A percentile compares a stretch with the other conserved stretches of the same genome.
Evolutionary conservation across 2,888 invertebrate genomes (phyloP).

Genomic region (Eutolmus rufibarbis): DNA sequence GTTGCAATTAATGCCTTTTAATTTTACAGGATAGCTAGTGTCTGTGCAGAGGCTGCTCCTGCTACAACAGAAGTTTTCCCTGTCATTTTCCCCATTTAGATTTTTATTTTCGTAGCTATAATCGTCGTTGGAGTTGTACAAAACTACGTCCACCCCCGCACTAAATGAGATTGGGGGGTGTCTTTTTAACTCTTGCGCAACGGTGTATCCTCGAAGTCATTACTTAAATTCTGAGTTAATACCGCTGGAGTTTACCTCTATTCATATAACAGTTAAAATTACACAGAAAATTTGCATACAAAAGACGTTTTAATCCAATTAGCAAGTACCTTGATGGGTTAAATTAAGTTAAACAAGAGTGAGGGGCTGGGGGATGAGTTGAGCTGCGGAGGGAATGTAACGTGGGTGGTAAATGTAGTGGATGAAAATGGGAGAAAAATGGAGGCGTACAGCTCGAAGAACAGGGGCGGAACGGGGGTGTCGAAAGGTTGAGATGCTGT

Average conservation of each 20-base stretch:
- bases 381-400: background rate
- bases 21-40: background rate
- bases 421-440: background rate
- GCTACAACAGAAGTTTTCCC: background rate
- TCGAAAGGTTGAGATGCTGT: background rate
- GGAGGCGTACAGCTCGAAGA: background rate
- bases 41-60: background rate
- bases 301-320: conserved; percentile 47
- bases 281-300: conserved; percentile 45
- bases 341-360: conserved; percentile 37
- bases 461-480: background rate
- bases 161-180: background rate
- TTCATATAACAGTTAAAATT: conserved; percentile 44
- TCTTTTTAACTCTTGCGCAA: background rate
- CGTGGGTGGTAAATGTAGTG: background rate
- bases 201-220: conserved; percentile 39
- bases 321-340: conserved; percentile 42
- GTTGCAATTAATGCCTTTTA: conserved; percentile 6
- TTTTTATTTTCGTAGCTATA: background rate
- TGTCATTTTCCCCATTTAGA: background rate
- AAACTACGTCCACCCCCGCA: background rate
- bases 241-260: conserved; percentile 35
- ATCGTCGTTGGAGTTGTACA: background rate
- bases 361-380: background rate
- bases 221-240: conserved; percentile 45